phyloP scores from a whole-genome alignment of 2,888 invertebrate genomes.

The Epicampocera succincta region DNA sequence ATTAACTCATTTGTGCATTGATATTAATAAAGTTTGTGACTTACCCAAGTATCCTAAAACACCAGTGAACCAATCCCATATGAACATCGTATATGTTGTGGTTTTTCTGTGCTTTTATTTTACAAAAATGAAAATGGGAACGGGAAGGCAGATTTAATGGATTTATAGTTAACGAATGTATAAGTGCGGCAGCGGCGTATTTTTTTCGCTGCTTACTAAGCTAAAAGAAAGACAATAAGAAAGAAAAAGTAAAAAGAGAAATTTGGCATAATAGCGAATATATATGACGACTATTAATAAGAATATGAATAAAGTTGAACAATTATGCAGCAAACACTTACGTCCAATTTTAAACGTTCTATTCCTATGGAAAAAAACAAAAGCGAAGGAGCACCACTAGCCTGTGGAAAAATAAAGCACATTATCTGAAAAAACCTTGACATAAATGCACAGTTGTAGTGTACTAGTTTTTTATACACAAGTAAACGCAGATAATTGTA shows the following conservation, averaged over 20 bases:
- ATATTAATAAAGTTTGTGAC: constrained; percentile 73
- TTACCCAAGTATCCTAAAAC: constrained; percentile 96
- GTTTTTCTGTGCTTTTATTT: constrained; percentile 48
- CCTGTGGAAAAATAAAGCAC: constrained; percentile 9
- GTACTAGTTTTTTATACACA: constrained; percentile 12
- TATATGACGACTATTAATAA: not conserved
- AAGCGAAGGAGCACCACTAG: not conserved
- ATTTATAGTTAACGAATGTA: constrained; percentile 44
- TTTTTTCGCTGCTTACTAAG: constrained; percentile 62
- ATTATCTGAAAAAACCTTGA: constrained; percentile 54
- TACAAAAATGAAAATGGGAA: constrained; percentile 37
- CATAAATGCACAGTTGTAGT: constrained; percentile 44
- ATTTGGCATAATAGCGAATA: constrained; percentile 19
- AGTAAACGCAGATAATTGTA: constrained; percentile 4
- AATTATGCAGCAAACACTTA: no score
- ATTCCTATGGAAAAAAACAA: constrained; percentile 12
- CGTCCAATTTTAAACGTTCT: no score
- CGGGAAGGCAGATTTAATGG: constrained; percentile 36
- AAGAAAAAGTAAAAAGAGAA: constrained; percentile 43
- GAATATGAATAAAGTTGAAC: no score
- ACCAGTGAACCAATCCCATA: constrained; percentile 98
- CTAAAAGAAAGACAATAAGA: constrained; percentile 66
- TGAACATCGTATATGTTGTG: constrained; percentile 86
- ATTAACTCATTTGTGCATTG: no score
- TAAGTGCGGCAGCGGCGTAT: constrained; percentile 60